Evolutionary conservation across 2,888 invertebrate genomes (phyloP).

Genomic region (Mesorhabditis spiculigera): DNA sequence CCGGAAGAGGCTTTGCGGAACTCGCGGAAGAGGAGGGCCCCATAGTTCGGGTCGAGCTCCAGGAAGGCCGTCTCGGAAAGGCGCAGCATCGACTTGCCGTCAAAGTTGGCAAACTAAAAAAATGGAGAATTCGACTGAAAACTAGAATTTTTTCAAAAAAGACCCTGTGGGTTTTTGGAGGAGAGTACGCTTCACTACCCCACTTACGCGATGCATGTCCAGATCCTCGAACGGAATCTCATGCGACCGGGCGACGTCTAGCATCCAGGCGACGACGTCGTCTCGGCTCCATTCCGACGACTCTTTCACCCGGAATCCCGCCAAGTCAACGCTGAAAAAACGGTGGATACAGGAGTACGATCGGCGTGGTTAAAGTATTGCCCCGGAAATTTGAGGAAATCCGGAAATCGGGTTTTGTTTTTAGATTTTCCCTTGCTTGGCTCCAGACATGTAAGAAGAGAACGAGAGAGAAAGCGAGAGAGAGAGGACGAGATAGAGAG

Average conservation of each 20-base stretch:
- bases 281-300: conserved; percentile 52
- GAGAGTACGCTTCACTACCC: background rate
- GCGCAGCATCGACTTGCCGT: background rate
- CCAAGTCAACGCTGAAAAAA: conserved; percentile 43
- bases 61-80: background rate
- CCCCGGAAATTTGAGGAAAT: no score
- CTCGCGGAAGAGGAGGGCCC: background rate
- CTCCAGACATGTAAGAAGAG: no score
- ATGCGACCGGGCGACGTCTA: conserved; percentile 53
- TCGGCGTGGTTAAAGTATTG: no score
- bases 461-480: no score
- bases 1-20: conserved; percentile 3
- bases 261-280: conserved; percentile 57
- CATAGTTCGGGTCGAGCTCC: background rate
- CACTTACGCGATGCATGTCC: conserved; percentile 37
- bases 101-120: conserved; percentile 5
- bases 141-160: no score
- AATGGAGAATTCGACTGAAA: no score
- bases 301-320: conserved; percentile 56
- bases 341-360: no score
- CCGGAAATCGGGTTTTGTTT: no score
- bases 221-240: conserved; percentile 54
- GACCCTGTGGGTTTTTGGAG: no score
- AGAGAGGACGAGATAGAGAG: no score
- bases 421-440: no score